phyloP scores from a whole-genome alignment of 2,797 vertebrate species.

The Denticeps clupeoides region DNA sequence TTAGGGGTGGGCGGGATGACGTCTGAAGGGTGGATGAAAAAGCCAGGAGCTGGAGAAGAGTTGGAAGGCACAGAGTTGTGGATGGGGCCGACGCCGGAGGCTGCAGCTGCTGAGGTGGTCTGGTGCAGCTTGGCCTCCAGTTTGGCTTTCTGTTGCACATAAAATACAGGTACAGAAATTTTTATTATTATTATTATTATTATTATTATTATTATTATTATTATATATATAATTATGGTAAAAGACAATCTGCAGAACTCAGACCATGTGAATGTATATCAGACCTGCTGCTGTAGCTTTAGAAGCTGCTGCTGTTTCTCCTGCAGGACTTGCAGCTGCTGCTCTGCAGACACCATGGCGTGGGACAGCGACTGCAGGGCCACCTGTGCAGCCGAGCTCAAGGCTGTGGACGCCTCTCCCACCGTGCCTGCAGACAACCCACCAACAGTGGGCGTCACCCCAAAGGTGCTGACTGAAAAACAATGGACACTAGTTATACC shows the following conservation, averaged over 20 bases:
- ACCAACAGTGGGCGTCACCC: conserved; percentile 86
- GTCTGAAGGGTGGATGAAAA: conserved; percentile 96
- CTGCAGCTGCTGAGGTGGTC: conserved; percentile 83
- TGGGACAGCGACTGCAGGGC: conserved; percentile 98
- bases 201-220: too few species aligned
- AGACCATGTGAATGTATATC: not conserved
- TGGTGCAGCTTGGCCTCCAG: conserved; percentile 97
- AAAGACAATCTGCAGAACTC: not conserved
- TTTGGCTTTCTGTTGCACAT: conserved; percentile 80
- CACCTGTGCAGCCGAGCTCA: conserved; percentile 97
- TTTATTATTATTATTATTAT: not conserved
- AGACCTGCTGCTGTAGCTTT: conserved; percentile 98
- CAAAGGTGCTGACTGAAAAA: conserved; percentile 90
- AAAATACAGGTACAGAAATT: conserved; percentile 13
- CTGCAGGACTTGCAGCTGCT: conserved; percentile 98
- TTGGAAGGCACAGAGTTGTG: conserved; percentile 96
- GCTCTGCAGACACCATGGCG: conserved; percentile 98
- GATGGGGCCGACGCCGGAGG: conserved; percentile 78
- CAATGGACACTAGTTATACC: too few species aligned
- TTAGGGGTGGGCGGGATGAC: conserved; percentile 97
- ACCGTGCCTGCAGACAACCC: conserved; percentile 86
- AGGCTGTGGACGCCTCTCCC: conserved; percentile 90
- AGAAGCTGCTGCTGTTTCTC: conserved; percentile 99
- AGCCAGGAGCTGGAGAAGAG: conserved; percentile 80
- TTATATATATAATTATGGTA: too few species aligned